phyloP scores from a whole-genome alignment of 2,113 vertebrate species.

The Apaloderma vittatum region DNA sequence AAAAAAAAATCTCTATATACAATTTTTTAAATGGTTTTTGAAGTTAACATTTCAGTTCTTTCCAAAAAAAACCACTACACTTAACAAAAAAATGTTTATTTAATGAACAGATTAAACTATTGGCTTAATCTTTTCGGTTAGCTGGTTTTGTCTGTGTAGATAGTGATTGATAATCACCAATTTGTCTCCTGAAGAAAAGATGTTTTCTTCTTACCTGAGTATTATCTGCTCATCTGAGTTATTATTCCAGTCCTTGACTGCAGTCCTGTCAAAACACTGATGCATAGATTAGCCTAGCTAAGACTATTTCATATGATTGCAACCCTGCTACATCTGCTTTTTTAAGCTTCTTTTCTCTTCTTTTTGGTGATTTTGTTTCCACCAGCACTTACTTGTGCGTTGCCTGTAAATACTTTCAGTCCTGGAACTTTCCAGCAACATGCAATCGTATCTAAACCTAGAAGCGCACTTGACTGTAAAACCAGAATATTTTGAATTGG shows the following conservation, averaged over 20 bases:
- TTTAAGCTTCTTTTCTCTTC: background rate
- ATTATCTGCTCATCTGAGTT: background rate
- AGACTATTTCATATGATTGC: background rate
- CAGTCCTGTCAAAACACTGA: background rate
- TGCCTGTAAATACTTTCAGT: background rate
- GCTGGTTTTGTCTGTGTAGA: background rate
- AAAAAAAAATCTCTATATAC: background rate
- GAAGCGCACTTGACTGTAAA: background rate
- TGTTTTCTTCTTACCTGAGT: background rate
- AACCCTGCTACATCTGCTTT: fast-evolving
- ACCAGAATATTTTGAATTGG: background rate
- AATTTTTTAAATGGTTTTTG: background rate
- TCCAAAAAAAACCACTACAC: background rate
- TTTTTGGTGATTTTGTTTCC: background rate
- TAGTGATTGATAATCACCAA: background rate
- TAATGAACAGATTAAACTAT: background rate
- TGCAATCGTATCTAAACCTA: background rate
- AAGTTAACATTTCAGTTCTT: background rate
- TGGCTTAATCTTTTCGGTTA: background rate
- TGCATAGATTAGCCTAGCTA: background rate
- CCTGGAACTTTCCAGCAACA: background rate
- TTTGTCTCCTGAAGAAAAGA: background rate
- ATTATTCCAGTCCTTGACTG: background rate
- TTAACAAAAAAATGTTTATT: background rate
- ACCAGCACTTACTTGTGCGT: background rate